Evolutionary conservation across 2,113 vertebrate genomes (phyloP), one percentile per base, ranked within the genome.

Genomic region (Cervus canadensis): DNA sequence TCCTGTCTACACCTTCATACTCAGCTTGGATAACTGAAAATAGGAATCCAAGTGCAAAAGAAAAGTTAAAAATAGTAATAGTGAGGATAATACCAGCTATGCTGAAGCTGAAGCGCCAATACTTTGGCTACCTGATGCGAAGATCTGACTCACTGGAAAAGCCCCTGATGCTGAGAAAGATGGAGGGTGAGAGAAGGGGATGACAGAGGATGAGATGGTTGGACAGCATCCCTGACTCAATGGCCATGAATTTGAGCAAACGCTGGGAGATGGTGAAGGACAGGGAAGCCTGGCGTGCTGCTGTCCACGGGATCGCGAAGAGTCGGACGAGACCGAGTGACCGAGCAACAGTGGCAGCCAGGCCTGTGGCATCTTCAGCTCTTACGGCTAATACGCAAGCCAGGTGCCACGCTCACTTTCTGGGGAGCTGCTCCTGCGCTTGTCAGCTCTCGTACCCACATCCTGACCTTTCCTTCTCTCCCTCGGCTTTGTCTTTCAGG

Each of bases 261-360:
- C n/a, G 23, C 10, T 36, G 67, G n/a, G 5, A 71, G 67, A 23
- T 6, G 67, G 67, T 71, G 67, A 19, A 71, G n/a, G 67, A 23
- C 19, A 40, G 67, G n/a, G 67, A 40, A 71, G 5, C 67, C 67
- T 71, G 67, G 67, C 5, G 0, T 23, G n/a, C n/a, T 23, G 67
- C 19, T 6, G 9, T 71, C 19, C 67, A 40, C 0, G 1, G 67
- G 17, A 10, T 71, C 10, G 0, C 4, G 2, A 71, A 71, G n/a
- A 4, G n/a, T 71, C 4, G 4, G 67, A 23, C 10, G 23, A 23
- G n/a, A 71, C 2, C 2, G 5, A 71, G 19, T 40, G n/a, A 67
- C 16, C 36, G 64, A 12, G 67, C n/a, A 71, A 12, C 0, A 11
- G 3, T 7, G 9, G 8, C 9, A 1, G 17, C 19, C 67, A 23